Percentiles rank a stretch among this genome's conserved stretches.
These are phyloP conservation scores for Xylophagus ater DNA, from an alignment of 2,888 invertebrate genomes.

Conservation along the genomic window DNA sequence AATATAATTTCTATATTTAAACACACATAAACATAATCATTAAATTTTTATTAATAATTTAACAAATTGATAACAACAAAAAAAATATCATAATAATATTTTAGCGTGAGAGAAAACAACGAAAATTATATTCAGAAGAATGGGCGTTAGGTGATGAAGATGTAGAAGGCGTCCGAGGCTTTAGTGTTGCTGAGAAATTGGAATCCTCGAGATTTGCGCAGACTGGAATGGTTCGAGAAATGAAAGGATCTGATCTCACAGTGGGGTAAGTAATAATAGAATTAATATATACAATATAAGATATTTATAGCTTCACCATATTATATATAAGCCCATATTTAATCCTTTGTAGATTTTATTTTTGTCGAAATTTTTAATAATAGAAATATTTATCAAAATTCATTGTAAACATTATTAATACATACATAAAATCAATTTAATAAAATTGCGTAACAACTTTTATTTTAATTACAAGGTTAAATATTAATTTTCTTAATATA, in stretches of 20 bases:
- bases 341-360: too few relatives aligned
- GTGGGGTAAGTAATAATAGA: slow-evolving; percentile 44
- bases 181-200: slow-evolving; percentile 86
- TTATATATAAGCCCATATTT: neutral
- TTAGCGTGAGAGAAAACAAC: slow-evolving; percentile 82
- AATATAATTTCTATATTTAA: neutral
- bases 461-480: too few relatives aligned
- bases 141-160: slow-evolving; percentile 75
- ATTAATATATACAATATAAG: neutral
- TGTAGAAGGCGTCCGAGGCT: slow-evolving; percentile 72
- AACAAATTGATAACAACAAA: neutral
- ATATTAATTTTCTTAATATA: too few relatives aligned
- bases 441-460: too few relatives aligned
- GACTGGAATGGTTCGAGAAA: slow-evolving; percentile 69
- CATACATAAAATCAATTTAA: too few relatives aligned
- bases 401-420: too few relatives aligned
- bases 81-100: slow-evolving; percentile 21
- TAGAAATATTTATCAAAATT: too few relatives aligned
- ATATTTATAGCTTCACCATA: neutral
- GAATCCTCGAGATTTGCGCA: slow-evolving; percentile 63
- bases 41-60: neutral
- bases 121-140: slow-evolving; percentile 87
- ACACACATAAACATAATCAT: neutral
- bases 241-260: slow-evolving; percentile 70
- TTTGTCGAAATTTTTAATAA: too few relatives aligned